phyloP scores from a whole-genome alignment of 2,113 vertebrate species.

The Ibidorhyncha struthersii region DNA sequence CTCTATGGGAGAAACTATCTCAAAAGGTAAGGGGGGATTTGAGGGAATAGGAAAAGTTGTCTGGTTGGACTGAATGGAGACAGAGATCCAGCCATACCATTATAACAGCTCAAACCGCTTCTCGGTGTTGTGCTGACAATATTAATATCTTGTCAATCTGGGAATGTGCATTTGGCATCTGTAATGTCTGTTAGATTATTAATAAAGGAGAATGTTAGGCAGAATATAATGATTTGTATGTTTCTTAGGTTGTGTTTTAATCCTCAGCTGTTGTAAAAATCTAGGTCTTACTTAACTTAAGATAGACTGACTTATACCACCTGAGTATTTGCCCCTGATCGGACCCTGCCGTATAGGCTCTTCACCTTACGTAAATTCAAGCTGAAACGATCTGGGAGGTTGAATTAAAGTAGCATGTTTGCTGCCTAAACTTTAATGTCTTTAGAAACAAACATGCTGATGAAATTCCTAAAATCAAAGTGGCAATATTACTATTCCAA shows the following conservation, averaged over 20 bases:
- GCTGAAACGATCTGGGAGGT: background rate
- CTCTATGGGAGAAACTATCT: slow-evolving; percentile 97
- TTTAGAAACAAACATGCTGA: background rate
- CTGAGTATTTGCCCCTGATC: background rate
- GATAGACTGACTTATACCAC: background rate
- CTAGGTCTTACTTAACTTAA: background rate
- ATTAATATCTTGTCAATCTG: background rate
- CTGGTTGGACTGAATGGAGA: background rate
- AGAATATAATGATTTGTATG: background rate
- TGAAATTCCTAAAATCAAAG: background rate
- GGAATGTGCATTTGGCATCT: background rate
- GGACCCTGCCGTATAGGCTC: background rate
- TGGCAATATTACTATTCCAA: background rate
- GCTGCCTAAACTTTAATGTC: background rate
- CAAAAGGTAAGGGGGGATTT: slow-evolving; percentile 84
- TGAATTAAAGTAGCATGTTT: background rate
- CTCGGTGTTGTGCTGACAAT: background rate
- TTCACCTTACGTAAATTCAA: background rate
- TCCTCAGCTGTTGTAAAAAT: background rate
- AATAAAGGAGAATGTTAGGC: background rate
- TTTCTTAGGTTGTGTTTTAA: background rate
- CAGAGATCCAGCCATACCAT: background rate
- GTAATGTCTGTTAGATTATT: background rate
- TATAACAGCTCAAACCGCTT: background rate
- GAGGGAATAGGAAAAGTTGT: background rate